Evolutionary conservation across 2,888 invertebrate species (phyloP), one percentile per base, ranked within the genome.

Genomic region (Stomorhina lunata): DNA sequence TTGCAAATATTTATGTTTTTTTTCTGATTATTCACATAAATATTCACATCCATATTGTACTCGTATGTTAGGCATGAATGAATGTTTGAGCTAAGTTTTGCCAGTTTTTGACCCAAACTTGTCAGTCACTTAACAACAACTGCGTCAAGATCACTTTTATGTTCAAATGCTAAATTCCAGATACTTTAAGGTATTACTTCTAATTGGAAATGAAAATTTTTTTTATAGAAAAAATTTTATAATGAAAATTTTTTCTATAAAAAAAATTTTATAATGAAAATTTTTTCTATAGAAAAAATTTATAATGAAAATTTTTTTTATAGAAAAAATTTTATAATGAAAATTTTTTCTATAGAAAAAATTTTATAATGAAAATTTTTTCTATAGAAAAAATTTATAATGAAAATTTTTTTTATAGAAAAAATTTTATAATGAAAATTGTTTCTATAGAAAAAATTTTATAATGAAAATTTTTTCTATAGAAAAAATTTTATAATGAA

Each of bases 81-180:
- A n/a, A n/a, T n/a, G n/a, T n/a, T n/a, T n/a, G n/a, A n/a, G n/a
- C n/a, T n/a, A 27, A 34, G 43, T 45, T 59, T 76, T 76, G 71
- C 55, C 71, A 79, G 75, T 48, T 76, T 77, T 71, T 82, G 82
- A 82, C 79, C 82, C 78, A 82, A 48, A 79, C 75, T 82, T 79
- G 79, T 76, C 79, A 76, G 71, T 79, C 53, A 76, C 61, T 76
- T 55, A 50, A 72, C 6, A 59, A 45, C 50, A 73, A 53, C 66
- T 25, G 20, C 50, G 45, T 40, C 50, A 40, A 50, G 37, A 20
- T 25, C 7, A 27, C 45, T 9, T 61, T 22, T 25, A 40, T 57
- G 34, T 68, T 66, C 22, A 7, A 45, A 20, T 25, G 25, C 32
- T 2, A 40, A 32, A 20, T 4, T 20, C 4, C 65, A 79, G 72